These are phyloP conservation scores for Nibea coibor DNA, from an alignment of 2,113 vertebrate genomes.

Conservation along the genomic window DNA sequence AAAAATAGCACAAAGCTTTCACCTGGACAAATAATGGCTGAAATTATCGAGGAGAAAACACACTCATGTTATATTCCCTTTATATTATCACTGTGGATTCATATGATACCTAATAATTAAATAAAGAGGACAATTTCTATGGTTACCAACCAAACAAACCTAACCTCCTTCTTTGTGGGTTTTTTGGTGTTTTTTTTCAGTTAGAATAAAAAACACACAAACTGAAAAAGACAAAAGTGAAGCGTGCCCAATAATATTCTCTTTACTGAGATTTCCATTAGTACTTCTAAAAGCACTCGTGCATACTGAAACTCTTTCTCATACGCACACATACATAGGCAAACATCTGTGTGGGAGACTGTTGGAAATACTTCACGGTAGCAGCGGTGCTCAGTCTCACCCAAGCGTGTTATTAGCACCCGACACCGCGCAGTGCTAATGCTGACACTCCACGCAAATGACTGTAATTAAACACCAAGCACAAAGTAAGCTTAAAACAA, in stretches of 20 bases:
- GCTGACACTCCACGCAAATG: slow-evolving; percentile 78
- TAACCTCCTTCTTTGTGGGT: background rate
- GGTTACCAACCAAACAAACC: background rate
- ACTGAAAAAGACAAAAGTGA: background rate
- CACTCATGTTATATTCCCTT: background rate
- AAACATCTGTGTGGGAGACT: slow-evolving; percentile 74
- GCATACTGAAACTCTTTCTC: slow-evolving; percentile 28
- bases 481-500: slow-evolving; percentile 76
- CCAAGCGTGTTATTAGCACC: slow-evolving; percentile 83
- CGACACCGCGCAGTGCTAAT: slow-evolving; percentile 64
- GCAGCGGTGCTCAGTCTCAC: slow-evolving; percentile 60
- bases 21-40: slow-evolving; percentile 52
- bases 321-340: slow-evolving; percentile 14
- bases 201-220: background rate
- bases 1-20: slow-evolving; percentile 56
- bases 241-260: slow-evolving; percentile 26
- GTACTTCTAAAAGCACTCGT: slow-evolving; percentile 27
- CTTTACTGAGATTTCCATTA: slow-evolving; percentile 26
- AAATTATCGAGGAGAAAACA: slow-evolving; percentile 23
- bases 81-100: background rate
- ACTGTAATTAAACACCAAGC: slow-evolving; percentile 82
- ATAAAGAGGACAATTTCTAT: background rate
- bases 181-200: background rate
- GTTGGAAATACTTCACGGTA: slow-evolving; percentile 64
- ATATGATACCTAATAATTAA: background rate